A percentile compares a stretch with the other conserved stretches of the same genome.
phyloP scores from a whole-genome alignment of 2,888 invertebrate genomes.

The Heliconius charithonia region DNA sequence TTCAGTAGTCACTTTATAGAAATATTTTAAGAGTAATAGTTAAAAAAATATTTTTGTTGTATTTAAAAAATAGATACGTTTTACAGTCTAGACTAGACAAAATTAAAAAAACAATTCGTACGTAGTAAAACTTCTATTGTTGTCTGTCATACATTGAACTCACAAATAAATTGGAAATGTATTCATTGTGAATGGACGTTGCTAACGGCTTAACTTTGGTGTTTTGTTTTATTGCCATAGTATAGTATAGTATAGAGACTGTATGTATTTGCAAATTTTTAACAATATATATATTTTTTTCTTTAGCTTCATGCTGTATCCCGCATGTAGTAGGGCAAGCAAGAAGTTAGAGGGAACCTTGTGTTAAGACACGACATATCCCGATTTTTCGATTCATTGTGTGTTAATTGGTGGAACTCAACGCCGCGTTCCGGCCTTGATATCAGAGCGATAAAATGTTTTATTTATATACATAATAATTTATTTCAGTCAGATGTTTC shows the following conservation, averaged over 20 bases:
- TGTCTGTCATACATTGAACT: slow-evolving; percentile 28
- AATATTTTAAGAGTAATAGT: not conserved
- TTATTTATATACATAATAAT: too few species aligned
- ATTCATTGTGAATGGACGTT: slow-evolving; percentile 13
- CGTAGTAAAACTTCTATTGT: slow-evolving; percentile 11
- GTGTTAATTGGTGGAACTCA: too few species aligned
- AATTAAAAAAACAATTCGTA: slow-evolving; percentile 6
- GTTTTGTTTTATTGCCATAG: slow-evolving; percentile 2
- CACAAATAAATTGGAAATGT: slow-evolving; percentile 26
- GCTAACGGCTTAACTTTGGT: slow-evolving; percentile 14
- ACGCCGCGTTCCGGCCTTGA: too few species aligned
- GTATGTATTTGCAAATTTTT: not conserved
- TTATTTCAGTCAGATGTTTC: too few species aligned
- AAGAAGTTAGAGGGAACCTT: too few species aligned
- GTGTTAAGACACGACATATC: too few species aligned
- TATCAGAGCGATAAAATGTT: too few species aligned
- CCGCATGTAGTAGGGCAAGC: too few species aligned
- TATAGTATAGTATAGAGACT: not conserved
- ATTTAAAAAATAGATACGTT: slow-evolving; percentile 1
- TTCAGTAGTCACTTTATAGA: not conserved
- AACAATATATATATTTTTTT: not conserved
- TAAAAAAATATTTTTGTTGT: not conserved
- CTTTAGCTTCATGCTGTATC: too few species aligned
- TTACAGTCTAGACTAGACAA: slow-evolving; percentile 9
- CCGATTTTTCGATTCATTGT: too few species aligned